Percentiles rank a stretch among this genome's conserved stretches.
Evolutionary conservation across 37 sponge, comb jelly and placozoan genomes (phyloP).

Genomic region (Hormiphora californensis): DNA sequence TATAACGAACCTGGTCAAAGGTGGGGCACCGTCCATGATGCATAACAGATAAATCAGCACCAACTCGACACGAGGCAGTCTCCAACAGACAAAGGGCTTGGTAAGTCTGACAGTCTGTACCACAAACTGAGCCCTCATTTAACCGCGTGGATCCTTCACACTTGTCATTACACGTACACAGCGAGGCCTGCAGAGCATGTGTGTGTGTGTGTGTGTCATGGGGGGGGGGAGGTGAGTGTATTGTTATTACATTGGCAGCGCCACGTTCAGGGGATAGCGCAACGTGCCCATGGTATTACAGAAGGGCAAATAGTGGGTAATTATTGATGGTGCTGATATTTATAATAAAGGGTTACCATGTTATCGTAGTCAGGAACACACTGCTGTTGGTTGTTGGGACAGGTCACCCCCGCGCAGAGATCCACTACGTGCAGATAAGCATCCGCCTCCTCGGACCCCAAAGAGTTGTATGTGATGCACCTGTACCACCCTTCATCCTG

Average conservation of each 20-base stretch:
- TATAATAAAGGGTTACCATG: too few species aligned
- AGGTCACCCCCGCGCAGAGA: neutral
- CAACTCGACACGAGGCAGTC: neutral
- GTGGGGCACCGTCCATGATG: neutral
- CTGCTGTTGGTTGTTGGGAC: neutral
- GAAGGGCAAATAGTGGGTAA: too few species aligned
- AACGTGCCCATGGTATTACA: too few species aligned
- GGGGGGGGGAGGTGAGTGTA: too few species aligned
- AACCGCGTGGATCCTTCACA: too few species aligned
- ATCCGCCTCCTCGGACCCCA: neutral
- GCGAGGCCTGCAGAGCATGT: too few species aligned
- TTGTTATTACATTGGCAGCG: conserved; percentile 13
- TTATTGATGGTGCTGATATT: too few species aligned
- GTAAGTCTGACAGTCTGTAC: conserved; percentile 12
- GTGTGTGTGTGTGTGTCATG: neutral
- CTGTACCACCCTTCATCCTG: conserved; percentile 22
- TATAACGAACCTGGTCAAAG: too few species aligned
- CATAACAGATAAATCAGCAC: neutral
- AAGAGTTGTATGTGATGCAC: neutral
- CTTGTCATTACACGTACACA: too few species aligned
- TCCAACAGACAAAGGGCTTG: neutral
- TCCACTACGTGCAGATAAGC: conserved; percentile 38
- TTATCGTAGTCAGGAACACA: neutral
- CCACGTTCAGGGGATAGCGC: too few species aligned
- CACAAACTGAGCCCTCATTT: conserved; percentile 43